Percentiles rank a stretch among this genome's conserved stretches.
Evolutionary conservation across 1,140 invertebrate genomes (phyloP).

Genomic region (Papilio aristodemus): DNA sequence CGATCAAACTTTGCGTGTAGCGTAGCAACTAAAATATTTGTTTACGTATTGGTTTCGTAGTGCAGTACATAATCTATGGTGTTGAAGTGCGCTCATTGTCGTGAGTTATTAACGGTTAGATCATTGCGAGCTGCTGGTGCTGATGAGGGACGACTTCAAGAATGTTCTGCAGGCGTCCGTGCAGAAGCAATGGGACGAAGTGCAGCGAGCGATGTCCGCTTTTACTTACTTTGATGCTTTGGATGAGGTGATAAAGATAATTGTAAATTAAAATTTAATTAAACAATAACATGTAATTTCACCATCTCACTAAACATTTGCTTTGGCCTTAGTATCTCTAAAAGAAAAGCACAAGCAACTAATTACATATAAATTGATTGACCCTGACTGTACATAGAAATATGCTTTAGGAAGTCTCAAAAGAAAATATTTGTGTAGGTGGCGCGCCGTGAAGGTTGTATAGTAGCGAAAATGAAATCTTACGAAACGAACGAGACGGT

Average conservation of each 20-base stretch:
- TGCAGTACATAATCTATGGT: constrained; percentile 25
- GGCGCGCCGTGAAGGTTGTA: constrained; percentile 83
- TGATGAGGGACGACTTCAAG: constrained; percentile 82
- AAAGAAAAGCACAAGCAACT: too few relatives aligned
- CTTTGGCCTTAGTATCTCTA: too few relatives aligned
- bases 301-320: too few relatives aligned
- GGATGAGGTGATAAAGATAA: constrained; percentile 69
- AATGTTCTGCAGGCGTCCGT: constrained; percentile 81
- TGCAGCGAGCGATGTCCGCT: constrained; percentile 80
- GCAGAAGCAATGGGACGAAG: constrained; percentile 82
- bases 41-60: not conserved
- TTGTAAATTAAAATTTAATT: too few relatives aligned
- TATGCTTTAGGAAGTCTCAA: too few relatives aligned
- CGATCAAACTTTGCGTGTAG: constrained; percentile 34
- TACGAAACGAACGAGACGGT: constrained; percentile 81
- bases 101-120: constrained; percentile 53
- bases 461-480: constrained; percentile 82
- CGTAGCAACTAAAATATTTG: constrained; percentile 33
- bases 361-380: constrained; percentile 31
- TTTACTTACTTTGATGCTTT: constrained; percentile 85
- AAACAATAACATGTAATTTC: too few relatives aligned
- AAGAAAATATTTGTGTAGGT: constrained; percentile 54
- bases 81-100: too few relatives aligned
- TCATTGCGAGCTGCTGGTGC: constrained; percentile 78
- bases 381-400: too few relatives aligned